These are phyloP conservation scores for Acanthosepion pharaonis DNA, from an alignment of 2,888 invertebrate species.

Conservation along the genomic window DNA sequence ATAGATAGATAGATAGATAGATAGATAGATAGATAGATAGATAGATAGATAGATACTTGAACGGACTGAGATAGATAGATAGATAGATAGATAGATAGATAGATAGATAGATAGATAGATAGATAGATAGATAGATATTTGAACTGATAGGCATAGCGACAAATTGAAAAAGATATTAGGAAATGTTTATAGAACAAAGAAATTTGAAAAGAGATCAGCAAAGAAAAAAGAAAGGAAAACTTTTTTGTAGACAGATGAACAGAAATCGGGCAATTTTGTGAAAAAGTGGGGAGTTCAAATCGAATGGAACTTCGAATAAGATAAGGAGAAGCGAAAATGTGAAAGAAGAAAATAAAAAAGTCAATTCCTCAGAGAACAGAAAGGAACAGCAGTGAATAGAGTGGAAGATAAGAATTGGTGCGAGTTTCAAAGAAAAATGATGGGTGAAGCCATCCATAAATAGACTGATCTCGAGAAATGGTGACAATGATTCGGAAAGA, in stretches of 20 bases:
- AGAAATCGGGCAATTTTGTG: neutral
- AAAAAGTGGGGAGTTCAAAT: neutral
- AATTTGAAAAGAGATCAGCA: neutral
- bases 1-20: too few relatives aligned
- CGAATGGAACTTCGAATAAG: neutral
- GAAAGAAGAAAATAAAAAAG: neutral
- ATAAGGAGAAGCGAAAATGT: neutral
- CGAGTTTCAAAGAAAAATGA: neutral
- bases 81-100: too few relatives aligned
- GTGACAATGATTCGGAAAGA: neutral
- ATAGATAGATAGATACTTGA: too few relatives aligned
- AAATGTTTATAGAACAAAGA: neutral
- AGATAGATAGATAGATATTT: too few relatives aligned
- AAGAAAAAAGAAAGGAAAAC: neutral
- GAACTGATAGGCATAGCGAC: too few relatives aligned
- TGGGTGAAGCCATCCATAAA: neutral
- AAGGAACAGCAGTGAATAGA: neutral
- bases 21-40: too few relatives aligned
- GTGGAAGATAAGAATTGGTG: neutral
- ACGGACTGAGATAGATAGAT: too few relatives aligned
- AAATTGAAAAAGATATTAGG: neutral
- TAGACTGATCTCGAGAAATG: neutral
- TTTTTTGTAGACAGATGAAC: neutral
- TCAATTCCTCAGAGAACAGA: neutral
- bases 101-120: too few relatives aligned